Evolutionary conservation across 2,888 invertebrate genomes (phyloP), one percentile per base, ranked within the genome.

Genomic region (Minunthozetes semirufus): DNA sequence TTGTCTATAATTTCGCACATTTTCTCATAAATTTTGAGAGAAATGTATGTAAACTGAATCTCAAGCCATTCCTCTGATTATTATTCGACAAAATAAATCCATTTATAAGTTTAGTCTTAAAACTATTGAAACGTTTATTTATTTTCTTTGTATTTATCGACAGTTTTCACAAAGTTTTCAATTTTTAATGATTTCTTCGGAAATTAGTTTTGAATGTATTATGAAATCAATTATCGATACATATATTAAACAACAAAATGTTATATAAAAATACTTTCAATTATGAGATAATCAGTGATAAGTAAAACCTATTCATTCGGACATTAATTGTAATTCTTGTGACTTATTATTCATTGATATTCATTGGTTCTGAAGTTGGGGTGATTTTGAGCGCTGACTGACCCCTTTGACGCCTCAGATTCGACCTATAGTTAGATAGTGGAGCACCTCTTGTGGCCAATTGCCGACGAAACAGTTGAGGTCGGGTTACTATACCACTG

Each of bases 1-100:
- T 68, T 19, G n/a, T n/a, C 68, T 68, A 68, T 68, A 22, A 42
- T 38, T 68, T 68, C 42, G 46, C 68, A 68, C 42, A 68, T 68
- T 68, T 68, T 42, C 42, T 46, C 68, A 68, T 68, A 46, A 8
- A 66, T 9, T 38, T 68, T n/a, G 22, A 42, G 22, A 42, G 38
- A 63, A 63, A 38, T n/a, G 15, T 63, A 63, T 63, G 33, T 63
- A 63, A 6, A 63, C 38, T 42, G 22, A 68, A 42, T 22, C n/a
- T 22, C 3, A 19, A 19, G 8, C 19, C 19, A 53, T 53, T 53
- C 22, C 53, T 53, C 53, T 53, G 6, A 22, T 53, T 53, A 53
- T n/a, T n/a, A 22, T 2, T n/a, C 5, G 42, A 42, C 8, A 42
- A 42, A 42, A 42, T 42, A 42, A 42, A 42, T 6, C 11, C 42